Conservation (phyloP, 1,140 invertebrate genomes). For the Scylla paramamosain region DNA sequence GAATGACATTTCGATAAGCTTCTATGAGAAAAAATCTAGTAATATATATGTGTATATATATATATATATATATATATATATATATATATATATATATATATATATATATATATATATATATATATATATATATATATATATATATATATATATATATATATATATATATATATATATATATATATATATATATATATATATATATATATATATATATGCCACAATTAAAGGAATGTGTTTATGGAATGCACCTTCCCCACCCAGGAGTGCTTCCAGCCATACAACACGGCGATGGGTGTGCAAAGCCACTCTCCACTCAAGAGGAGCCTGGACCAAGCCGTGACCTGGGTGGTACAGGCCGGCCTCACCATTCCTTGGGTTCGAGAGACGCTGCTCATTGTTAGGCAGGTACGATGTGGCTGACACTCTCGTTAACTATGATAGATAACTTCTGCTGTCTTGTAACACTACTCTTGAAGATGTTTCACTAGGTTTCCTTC, state of each 20-base stretch:
- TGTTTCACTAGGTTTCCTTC: no score
- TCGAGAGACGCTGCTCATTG: background rate
- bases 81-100: no score
- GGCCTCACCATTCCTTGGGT: background rate
- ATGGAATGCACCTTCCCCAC: background rate
- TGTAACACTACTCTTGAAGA: no score
- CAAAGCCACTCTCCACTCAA: slow-evolving; percentile 38
- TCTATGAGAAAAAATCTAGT: no score
- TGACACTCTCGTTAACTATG: no score
- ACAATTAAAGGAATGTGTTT: no score
- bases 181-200: background rate
- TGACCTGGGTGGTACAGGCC: background rate
- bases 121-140: background rate
- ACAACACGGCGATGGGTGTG: background rate
- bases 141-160: background rate
- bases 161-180: no score
- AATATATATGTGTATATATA: no score
- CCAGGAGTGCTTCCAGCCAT: slow-evolving; percentile 40
- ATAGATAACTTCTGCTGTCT: no score
- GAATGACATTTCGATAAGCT: no score
- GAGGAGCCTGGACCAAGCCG: background rate
- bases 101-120: background rate
- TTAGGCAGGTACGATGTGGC: background rate
- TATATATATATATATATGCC: background rate
- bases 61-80: no score